These are phyloP conservation scores for Leucoptera coffeella DNA, from an alignment of 2,888 invertebrate genomes.

Conservation along the genomic window DNA sequence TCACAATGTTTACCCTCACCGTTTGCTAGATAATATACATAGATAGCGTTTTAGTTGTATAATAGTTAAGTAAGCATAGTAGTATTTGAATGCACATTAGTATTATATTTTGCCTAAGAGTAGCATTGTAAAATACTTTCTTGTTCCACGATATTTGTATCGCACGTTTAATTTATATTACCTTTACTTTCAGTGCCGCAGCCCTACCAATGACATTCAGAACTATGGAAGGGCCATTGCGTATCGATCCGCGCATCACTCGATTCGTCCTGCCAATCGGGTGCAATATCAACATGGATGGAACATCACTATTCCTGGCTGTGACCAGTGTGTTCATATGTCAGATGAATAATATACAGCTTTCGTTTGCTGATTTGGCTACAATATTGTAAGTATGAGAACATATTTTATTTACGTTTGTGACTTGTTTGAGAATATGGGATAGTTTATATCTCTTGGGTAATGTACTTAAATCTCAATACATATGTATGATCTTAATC, in stretches of 20 bases:
- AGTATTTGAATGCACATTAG: too few species aligned
- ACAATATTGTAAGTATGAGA: conserved; percentile 75
- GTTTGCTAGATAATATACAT: too few species aligned
- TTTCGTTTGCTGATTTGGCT: conserved; percentile 78
- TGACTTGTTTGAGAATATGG: neutral
- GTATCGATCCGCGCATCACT: conserved; percentile 74
- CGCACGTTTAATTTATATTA: too few species aligned
- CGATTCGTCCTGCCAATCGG: conserved; percentile 87
- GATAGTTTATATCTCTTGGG: neutral
- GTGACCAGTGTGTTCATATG: conserved; percentile 87
- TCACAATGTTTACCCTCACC: too few species aligned
- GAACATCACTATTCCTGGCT: conserved; percentile 83
- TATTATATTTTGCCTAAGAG: neutral
- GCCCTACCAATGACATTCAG: conserved; percentile 84
- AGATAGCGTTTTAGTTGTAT: too few species aligned
- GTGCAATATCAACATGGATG: conserved; percentile 91
- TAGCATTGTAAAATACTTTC: neutral
- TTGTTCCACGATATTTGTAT: too few species aligned
- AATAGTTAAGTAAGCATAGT: too few species aligned
- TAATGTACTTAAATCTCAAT: too few species aligned
- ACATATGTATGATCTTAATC: too few species aligned
- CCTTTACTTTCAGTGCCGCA: conserved; percentile 78
- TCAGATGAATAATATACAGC: conserved; percentile 77
- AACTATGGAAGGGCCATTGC: conserved; percentile 77
- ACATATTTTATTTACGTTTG: neutral